Evolutionary conservation across 2,888 invertebrate species (phyloP), one percentile per base, ranked within the genome.

Genomic region (Melitaea athalia): DNA sequence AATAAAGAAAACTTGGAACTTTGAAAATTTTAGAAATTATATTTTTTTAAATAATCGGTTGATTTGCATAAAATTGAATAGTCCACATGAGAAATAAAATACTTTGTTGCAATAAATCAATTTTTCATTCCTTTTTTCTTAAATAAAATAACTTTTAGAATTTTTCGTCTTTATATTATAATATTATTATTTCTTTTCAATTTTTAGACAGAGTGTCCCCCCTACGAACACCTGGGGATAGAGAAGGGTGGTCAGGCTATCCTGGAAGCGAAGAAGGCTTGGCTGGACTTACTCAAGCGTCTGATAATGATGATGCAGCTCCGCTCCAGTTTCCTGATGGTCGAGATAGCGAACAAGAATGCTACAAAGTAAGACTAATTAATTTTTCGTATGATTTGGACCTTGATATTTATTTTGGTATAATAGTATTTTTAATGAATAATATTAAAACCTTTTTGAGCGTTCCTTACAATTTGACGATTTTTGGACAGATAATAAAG

Each of bases 301-400:
- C 70, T 85, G n/a, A 74, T 89, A 0, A 0, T 73, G 3, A 80
- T 90, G 60, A 63, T 84, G 8, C 78, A 86, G 60, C 70, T 80
- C 0, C 75, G 83, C 5, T 59, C 33, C 0, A 78, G 78, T 50
- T 91, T 86, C 53, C 0, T 8, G 0, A 61, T 77, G 11, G 72
- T 91, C 0, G 84, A 89, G 0, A 0, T 0, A 0, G 83, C 86
- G 0, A 70, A 89, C 33, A 86, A 73, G 33, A 78, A 75, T 0
- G 90, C 90, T 1, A 88, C 81, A 38, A 90, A 91, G 91, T 92
- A 71, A 85, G 91, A 83, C 12, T 6, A 53, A 1, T 50, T 43
- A 12, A 43, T 55, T 38, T 15, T 63, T n/a, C 7, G 5, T 47
- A 12, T 45, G 6, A 6, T 31, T 68, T 53, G 59, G 49, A n/a